Conservation (phyloP, 2,888 invertebrate genomes). For the Falcaria lacertinaria region DNA sequence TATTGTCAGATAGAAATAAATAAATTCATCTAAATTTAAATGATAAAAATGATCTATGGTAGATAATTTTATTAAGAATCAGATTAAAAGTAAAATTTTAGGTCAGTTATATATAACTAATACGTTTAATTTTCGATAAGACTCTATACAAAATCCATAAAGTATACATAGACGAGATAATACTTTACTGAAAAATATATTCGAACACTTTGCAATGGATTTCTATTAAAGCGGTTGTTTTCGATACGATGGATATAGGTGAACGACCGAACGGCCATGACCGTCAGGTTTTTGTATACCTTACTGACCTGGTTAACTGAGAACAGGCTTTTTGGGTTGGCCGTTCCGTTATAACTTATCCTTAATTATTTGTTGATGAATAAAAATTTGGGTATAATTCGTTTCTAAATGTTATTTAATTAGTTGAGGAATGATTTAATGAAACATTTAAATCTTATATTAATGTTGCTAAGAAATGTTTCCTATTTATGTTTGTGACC, state of each 20-base stretch:
- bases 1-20: too few relatives aligned
- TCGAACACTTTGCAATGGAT: slow-evolving; percentile 6
- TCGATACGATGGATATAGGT: slow-evolving; percentile 20
- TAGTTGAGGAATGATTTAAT: too few relatives aligned
- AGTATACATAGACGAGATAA: slow-evolving; percentile 4
- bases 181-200: background rate
- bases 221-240: slow-evolving; percentile 7
- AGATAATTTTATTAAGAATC: too few relatives aligned
- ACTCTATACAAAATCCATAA: background rate
- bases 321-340: slow-evolving; percentile 22
- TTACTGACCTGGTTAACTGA: slow-evolving; percentile 20
- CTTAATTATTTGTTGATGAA: background rate
- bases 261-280: slow-evolving; percentile 43
- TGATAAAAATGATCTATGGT: too few relatives aligned
- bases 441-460: too few relatives aligned
- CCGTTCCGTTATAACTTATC: slow-evolving; percentile 1
- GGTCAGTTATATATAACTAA: too few relatives aligned
- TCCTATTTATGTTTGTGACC: too few relatives aligned
- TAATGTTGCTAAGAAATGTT: too few relatives aligned
- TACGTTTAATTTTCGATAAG: background rate
- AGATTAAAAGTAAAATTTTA: too few relatives aligned
- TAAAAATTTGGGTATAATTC: background rate
- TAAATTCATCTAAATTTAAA: too few relatives aligned
- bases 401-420: too few relatives aligned
- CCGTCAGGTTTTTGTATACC: slow-evolving; percentile 22